phyloP scores from a whole-genome alignment of 2,113 vertebrate genomes.

The Callopanchax toddi region DNA sequence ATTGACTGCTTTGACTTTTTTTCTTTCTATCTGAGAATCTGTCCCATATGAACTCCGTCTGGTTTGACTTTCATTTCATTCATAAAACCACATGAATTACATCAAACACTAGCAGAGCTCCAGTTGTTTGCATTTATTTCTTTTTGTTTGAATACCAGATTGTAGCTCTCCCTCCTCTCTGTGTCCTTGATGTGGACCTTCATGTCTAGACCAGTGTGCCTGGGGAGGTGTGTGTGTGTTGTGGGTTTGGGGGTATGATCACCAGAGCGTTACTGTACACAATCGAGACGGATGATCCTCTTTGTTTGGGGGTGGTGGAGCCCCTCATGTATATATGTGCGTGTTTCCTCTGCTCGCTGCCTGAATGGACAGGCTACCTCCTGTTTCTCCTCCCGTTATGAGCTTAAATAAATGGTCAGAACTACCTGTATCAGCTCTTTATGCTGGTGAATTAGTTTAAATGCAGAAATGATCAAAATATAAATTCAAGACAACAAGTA shows the following conservation, averaged over 20 bases:
- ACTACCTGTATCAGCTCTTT: conserved; percentile 14
- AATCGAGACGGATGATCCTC: conserved; percentile 42
- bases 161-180: conserved; percentile 13
- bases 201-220: conserved; percentile 24
- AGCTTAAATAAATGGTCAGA: conserved; percentile 32
- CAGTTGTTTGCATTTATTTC: conserved; percentile 17
- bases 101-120: not conserved
- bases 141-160: conserved; percentile 16
- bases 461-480: too few relatives aligned
- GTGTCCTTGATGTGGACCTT: conserved; percentile 29
- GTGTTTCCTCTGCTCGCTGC: not conserved
- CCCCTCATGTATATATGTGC: not conserved
- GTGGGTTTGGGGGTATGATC: conserved; percentile 19
- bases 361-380: conserved; percentile 7
- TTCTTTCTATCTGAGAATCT: too few relatives aligned
- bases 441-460: too few relatives aligned
- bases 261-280: conserved; percentile 45
- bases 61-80: not conserved
- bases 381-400: conserved; percentile 4
- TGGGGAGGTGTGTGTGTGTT: conserved; percentile 8
- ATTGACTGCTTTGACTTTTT: too few relatives aligned
- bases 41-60: too few relatives aligned
- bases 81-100: not conserved
- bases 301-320: conserved; percentile 34
- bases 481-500: too few relatives aligned